phyloP scores from a whole-genome alignment of 2,797 vertebrate species.

The Myioborus melanocephalus region DNA sequence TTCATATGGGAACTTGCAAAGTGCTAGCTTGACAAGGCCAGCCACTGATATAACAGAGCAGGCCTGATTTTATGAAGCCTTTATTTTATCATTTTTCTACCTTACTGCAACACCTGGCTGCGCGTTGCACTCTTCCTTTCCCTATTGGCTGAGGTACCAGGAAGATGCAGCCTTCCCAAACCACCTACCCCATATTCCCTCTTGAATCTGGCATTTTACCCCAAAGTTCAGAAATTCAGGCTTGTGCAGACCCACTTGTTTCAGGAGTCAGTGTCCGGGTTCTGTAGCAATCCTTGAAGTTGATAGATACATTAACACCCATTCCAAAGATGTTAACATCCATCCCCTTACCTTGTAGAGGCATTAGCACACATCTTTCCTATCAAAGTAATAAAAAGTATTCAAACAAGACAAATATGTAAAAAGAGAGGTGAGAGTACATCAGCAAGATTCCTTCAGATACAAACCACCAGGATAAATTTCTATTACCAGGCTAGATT shows the following conservation, averaged over 20 bases:
- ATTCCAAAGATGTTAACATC: neutral
- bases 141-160: neutral
- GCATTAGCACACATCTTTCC: neutral
- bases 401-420: neutral
- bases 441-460: neutral
- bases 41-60: neutral
- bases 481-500: neutral
- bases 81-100: neutral
- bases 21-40: neutral
- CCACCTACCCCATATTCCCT: too few species aligned
- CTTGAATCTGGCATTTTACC: neutral
- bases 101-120: rapidly evolving
- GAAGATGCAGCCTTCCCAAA: neutral
- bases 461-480: neutral
- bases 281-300: neutral
- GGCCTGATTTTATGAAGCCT: neutral
- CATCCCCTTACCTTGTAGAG: neutral
- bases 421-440: neutral
- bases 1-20: neutral
- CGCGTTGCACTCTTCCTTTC: neutral
- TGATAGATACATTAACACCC: rapidly evolving
- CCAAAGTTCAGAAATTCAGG: neutral
- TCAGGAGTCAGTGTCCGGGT: rapidly evolving
- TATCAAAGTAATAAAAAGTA: neutral
- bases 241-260: neutral